Conservation (phyloP, 2,888 invertebrate genomes). For the Steinernema scapterisci region DNA sequence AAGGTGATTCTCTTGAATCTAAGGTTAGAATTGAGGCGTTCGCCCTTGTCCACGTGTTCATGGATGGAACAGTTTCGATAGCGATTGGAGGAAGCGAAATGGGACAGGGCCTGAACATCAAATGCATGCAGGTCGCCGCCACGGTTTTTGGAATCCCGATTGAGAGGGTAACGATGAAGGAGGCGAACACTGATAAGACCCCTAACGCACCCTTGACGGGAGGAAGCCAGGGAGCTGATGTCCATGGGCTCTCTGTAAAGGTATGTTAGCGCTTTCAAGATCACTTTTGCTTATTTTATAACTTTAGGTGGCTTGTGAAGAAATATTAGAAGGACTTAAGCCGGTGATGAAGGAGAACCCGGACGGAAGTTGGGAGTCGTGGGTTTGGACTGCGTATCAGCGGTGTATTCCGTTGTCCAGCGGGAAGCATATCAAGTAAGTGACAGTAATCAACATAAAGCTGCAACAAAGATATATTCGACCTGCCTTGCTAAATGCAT, state of each 20-base stretch:
- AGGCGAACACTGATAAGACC: constrained; percentile 52
- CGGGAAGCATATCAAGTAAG: constrained; percentile 2
- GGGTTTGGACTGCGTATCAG: constrained; percentile 13
- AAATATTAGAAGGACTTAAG: constrained; percentile 76
- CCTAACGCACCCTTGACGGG: constrained; percentile 88
- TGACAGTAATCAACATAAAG: not conserved
- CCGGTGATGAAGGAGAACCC: constrained; percentile 71
- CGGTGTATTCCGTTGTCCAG: constrained; percentile 19
- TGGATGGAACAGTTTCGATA: constrained; percentile 81
- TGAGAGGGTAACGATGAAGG: constrained; percentile 47
- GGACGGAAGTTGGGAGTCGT: constrained; percentile 2
- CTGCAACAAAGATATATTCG: too few species aligned
- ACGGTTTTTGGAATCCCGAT: constrained; percentile 39
- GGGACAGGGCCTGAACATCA: constrained; percentile 93
- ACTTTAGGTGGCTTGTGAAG: constrained; percentile 75
- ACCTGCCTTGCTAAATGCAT: too few species aligned
- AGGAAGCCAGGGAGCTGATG: constrained; percentile 83
- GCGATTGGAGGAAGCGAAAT: constrained; percentile 88
- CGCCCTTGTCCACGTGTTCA: constrained; percentile 82
- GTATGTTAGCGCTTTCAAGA: constrained; percentile 22
- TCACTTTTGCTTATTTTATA: constrained; percentile 69
- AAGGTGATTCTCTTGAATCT: not conserved
- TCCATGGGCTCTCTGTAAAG: constrained; percentile 84
- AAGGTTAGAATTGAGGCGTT: constrained; percentile 73
- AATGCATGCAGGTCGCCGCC: constrained; percentile 76